Evolutionary conservation across 2,113 vertebrate species (phyloP), one percentile per base, ranked within the genome.

Genomic region (Serilophus lunatus): DNA sequence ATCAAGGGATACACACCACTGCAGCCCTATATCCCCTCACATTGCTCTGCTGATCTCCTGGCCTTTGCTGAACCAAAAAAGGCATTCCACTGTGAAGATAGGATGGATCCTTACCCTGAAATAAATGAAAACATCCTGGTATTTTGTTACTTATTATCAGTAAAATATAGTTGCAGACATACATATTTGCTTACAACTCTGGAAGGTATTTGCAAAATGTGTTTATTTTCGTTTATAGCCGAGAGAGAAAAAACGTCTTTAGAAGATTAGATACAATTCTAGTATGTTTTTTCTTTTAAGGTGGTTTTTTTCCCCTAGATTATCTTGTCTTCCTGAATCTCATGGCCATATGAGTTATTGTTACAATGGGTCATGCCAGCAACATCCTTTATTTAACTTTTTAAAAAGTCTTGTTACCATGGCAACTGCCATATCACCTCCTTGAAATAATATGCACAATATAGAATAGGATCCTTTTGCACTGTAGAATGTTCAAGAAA

Each of bases 381-480:
- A 93, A 64, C 31, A 77, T 66, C 35, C 42, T 76, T 90, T 90
- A 54, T 63, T 71, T 87, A 90, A 50, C 51, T 91, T 81, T 74
- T 61, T 3, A 15, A 82, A 94, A 86, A 92, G 23, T 40, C 49
- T 90, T 42, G 71, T 96, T 96, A 86, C 78, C 36, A 0, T 95
- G 66, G 81, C 29, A 96, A 94, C 77, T 78, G 44, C 72, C 66
- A 90, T 86, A 95, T 87, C 54, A 81, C 89, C 75, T 84, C 65
- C 80, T 95, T 92, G 72, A 91, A 92, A 91, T 74, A 68, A 95
- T 10, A 66, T 54, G 61, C 65, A 71, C 57, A 71, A 45, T 82
- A 82, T 42, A 57, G 47, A 95, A 77, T 87, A 90, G 78, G 75
- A 93, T 92, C 94, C 94, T 94, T 61, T 88, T 93, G 79, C 78